A percentile compares a stretch with the other conserved stretches of the same genome.
phyloP scores from a whole-genome alignment of 2,797 vertebrate species.

The Sphenodon punctatus region DNA sequence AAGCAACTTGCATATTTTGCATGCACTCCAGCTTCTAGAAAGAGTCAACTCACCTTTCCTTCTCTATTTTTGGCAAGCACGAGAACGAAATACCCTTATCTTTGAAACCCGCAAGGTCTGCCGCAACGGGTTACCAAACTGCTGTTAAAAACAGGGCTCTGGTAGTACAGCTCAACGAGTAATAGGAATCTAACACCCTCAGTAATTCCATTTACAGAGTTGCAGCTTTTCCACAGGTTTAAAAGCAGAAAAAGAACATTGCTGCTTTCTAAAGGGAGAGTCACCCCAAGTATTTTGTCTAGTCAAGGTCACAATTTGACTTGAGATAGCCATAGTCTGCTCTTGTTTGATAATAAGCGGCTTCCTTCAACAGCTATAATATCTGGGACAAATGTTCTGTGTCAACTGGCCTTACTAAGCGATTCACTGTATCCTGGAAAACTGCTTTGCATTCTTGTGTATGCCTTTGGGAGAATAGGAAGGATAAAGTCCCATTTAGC shows the following conservation, averaged over 20 bases:
- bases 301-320: conserved; percentile 32
- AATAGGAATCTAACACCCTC: conserved; percentile 1
- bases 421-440: conserved; percentile 66
- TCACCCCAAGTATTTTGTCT: conserved; percentile 44
- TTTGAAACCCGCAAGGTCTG: neutral
- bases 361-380: conserved; percentile 60
- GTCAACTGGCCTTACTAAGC: conserved; percentile 65
- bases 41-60: rapidly evolving
- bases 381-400: conserved; percentile 55
- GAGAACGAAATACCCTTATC: neutral
- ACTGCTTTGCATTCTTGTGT: conserved; percentile 64
- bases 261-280: conserved; percentile 25
- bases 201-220: conserved; percentile 18
- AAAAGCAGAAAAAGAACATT: conserved; percentile 21
- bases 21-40: too few species aligned
- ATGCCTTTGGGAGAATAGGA: conserved; percentile 41
- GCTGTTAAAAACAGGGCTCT: neutral
- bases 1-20: too few species aligned
- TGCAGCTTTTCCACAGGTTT: conserved; percentile 16
- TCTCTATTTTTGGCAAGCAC: neutral
- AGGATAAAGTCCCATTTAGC: conserved; percentile 64
- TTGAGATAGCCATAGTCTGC: conserved; percentile 30
- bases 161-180: neutral
- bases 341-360: conserved; percentile 67
- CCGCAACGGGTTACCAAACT: neutral